These are phyloP conservation scores for Cheirogaleus major DNA, from an alignment of 2,797 vertebrate genomes.

Conservation along the genomic window DNA sequence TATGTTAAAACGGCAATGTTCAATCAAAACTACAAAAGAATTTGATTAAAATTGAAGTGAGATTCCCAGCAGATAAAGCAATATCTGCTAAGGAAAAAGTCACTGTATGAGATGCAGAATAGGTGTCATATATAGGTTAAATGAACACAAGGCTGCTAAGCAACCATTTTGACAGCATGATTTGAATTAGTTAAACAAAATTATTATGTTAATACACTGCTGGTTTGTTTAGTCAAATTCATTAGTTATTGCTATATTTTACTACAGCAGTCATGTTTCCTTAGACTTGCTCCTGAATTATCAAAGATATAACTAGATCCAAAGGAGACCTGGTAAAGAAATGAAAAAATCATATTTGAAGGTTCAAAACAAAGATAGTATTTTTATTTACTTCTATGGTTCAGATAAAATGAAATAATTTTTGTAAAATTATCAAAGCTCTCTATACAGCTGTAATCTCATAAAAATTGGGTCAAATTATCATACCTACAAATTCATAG, in stretches of 20 bases:
- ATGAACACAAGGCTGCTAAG: neutral
- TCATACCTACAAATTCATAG: neutral
- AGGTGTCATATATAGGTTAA: too few species aligned
- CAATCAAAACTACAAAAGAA: neutral
- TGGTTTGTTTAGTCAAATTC: neutral
- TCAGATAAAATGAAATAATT: neutral
- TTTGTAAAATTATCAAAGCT: neutral
- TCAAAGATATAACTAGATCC: neutral
- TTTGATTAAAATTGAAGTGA: neutral
- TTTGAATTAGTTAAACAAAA: neutral
- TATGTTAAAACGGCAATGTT: slow-evolving; percentile 20
- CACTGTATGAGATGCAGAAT: neutral
- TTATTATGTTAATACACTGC: neutral
- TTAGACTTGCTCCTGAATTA: neutral
- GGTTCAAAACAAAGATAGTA: neutral
- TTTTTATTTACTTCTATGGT: neutral
- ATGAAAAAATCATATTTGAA: neutral
- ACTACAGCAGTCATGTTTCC: neutral
- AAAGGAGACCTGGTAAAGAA: neutral
- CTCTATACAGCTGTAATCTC: neutral
- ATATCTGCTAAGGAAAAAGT: neutral
- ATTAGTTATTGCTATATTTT: neutral
- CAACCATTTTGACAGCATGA: neutral
- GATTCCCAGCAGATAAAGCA: neutral
- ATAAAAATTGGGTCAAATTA: neutral